phyloP scores from a whole-genome alignment of 2,113 vertebrate species.

The Eublepharis macularius region DNA sequence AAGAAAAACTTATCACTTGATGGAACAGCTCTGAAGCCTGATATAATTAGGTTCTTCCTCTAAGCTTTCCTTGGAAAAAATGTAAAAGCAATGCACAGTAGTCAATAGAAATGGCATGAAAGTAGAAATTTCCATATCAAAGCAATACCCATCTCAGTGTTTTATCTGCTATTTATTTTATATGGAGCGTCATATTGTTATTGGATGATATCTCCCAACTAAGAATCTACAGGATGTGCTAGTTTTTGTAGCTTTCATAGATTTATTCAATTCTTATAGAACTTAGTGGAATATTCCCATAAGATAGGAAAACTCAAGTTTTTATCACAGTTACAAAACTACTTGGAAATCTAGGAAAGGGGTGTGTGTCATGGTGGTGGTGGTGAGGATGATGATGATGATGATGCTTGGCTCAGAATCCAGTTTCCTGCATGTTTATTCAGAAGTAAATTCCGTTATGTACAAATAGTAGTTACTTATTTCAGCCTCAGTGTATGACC shows the following conservation, averaged over 20 bases:
- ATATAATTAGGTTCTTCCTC: conserved; percentile 17
- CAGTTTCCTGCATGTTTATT: too few species aligned
- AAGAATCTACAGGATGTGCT: background rate
- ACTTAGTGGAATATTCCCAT: background rate
- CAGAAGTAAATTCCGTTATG: too few species aligned
- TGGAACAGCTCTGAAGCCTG: background rate
- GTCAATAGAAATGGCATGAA: background rate
- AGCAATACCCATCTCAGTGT: background rate
- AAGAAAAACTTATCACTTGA: background rate
- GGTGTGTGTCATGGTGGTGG: too few species aligned
- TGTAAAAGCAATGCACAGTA: background rate
- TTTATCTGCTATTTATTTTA: conserved; percentile 3
- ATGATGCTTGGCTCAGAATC: background rate
- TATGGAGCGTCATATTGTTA: background rate
- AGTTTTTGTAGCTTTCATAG: background rate
- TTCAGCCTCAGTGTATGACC: too few species aligned
- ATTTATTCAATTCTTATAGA: background rate
- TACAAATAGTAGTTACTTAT: too few species aligned
- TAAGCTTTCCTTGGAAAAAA: conserved; percentile 19
- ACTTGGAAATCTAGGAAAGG: background rate
- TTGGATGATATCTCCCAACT: background rate
- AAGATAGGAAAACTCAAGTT: background rate
- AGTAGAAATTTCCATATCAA: conserved; percentile 29
- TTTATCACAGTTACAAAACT: too few species aligned
- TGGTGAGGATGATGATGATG: too few species aligned